Percentiles rank a stretch among this genome's conserved stretches.
Evolutionary conservation across 1,140 invertebrate species (phyloP).

Genomic region (Zaprionus ornatus): DNA sequence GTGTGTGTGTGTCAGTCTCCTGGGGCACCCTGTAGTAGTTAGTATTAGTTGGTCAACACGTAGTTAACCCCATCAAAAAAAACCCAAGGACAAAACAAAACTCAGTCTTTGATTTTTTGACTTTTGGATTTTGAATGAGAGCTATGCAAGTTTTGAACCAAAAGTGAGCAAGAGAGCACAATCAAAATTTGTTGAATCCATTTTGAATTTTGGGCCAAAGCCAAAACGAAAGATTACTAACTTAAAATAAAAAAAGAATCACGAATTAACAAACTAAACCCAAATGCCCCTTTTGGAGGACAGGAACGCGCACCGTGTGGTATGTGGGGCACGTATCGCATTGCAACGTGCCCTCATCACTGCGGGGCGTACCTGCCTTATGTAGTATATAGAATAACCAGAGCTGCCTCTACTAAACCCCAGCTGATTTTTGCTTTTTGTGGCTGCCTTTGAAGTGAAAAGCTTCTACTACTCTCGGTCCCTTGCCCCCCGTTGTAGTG

Average conservation of each 20-base stretch:
- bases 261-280: constrained; percentile 24
- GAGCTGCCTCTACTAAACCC: constrained; percentile 56
- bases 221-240: constrained; percentile 3
- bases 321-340: not conserved
- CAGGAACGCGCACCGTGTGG: constrained; percentile 13
- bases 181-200: constrained; percentile 52
- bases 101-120: not conserved
- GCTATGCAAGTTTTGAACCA: constrained; percentile 51
- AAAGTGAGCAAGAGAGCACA: constrained; percentile 32
- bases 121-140: constrained; percentile 48
- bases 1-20: constrained; percentile 35
- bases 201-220: constrained; percentile 36
- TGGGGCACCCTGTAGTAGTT: constrained; percentile 26
- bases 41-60: not conserved
- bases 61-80: constrained; percentile 16
- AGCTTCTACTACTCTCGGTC: constrained; percentile 21
- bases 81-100: not conserved
- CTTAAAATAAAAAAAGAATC: constrained; percentile 24
- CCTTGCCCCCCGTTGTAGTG: not conserved
- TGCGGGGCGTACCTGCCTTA: constrained; percentile 27
- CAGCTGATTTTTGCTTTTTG: constrained; percentile 72
- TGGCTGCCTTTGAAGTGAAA: constrained; percentile 48
- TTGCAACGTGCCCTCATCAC: not conserved
- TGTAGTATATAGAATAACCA: constrained; percentile 27
- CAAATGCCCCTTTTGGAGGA: constrained; percentile 13